phyloP scores from a whole-genome alignment of 2,797 vertebrate genomes.

The Rhinella marina region DNA sequence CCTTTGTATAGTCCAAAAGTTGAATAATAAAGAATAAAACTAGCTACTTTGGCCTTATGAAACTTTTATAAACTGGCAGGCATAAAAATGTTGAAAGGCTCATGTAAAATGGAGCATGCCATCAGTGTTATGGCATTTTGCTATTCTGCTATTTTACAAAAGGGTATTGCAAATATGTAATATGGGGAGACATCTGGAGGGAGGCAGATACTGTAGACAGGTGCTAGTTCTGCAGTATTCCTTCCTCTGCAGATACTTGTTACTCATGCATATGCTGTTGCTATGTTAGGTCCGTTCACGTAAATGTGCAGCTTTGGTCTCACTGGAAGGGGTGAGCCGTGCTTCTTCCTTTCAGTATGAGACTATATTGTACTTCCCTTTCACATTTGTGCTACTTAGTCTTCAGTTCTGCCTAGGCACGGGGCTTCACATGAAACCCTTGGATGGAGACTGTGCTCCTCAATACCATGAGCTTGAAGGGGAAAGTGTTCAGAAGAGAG shows the following conservation, averaged over 20 bases:
- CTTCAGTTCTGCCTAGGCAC: neutral
- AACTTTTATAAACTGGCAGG: no score
- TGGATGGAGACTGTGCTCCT: slow-evolving; percentile 21
- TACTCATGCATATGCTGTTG: neutral
- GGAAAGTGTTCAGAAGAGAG: slow-evolving; percentile 78
- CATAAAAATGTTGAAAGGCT: no score
- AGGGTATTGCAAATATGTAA: neutral
- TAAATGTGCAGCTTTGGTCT: slow-evolving; percentile 8
- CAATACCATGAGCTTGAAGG: slow-evolving; percentile 89
- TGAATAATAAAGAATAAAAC: no score
- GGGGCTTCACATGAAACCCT: neutral
- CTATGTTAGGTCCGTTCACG: neutral
- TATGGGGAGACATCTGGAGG: no score
- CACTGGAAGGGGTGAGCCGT: slow-evolving; percentile 44
- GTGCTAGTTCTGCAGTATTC: neutral
- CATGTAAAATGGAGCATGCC: no score
- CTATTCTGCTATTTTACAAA: neutral
- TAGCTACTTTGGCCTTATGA: no score
- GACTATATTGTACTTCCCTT: slow-evolving; percentile 71
- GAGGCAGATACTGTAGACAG: neutral
- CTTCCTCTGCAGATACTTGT: neutral
- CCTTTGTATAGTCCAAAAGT: no score
- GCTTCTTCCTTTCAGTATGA: slow-evolving; percentile 73
- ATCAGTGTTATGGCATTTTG: no score
- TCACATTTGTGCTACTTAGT: slow-evolving; percentile 53